Percentiles rank a stretch among this genome's conserved stretches.
Conservation (phyloP, 2,113 vertebrate genomes). For the Hydrolagus affinis region DNA sequence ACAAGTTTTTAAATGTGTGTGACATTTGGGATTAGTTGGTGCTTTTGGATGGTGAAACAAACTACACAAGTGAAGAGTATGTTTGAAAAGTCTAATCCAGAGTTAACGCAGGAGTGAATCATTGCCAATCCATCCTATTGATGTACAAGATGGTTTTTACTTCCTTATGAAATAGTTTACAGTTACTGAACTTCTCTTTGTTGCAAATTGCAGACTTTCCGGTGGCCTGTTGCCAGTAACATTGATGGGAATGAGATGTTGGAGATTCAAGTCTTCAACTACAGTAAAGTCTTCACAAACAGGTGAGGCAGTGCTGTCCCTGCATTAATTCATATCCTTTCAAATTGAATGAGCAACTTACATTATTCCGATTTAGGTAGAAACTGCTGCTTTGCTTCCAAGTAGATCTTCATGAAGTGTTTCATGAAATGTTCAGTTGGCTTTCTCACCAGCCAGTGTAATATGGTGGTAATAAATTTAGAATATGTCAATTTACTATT, state of each 20-base stretch:
- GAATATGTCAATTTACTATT: not conserved
- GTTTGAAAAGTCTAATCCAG: no score
- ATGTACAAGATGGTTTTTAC: no score
- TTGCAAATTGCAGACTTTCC: conserved; percentile 62
- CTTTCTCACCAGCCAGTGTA: not conserved
- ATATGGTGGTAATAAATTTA: not conserved
- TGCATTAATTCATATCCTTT: not conserved
- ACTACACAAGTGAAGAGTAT: no score
- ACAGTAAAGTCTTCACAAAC: conserved; percentile 96
- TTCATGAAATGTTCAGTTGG: not conserved
- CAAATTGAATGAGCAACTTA: no score
- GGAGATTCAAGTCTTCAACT: conserved; percentile 90
- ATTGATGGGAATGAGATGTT: conserved; percentile 79
- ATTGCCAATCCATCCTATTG: no score
- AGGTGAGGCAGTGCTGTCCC: conserved; percentile 54
- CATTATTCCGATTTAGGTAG: not conserved
- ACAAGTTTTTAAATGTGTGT: no score
- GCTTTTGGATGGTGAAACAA: no score
- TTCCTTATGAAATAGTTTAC: no score
- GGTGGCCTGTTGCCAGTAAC: conserved; percentile 79
- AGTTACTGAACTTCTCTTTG: not conserved
- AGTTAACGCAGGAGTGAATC: no score
- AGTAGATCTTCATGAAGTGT: not conserved
- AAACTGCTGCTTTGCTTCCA: not conserved
- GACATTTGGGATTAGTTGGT: no score